A percentile compares a stretch with the other conserved stretches of the same genome.
These are phyloP conservation scores for Andrena trimmerana DNA, from an alignment of 2,888 invertebrate species.

Conservation along the genomic window DNA sequence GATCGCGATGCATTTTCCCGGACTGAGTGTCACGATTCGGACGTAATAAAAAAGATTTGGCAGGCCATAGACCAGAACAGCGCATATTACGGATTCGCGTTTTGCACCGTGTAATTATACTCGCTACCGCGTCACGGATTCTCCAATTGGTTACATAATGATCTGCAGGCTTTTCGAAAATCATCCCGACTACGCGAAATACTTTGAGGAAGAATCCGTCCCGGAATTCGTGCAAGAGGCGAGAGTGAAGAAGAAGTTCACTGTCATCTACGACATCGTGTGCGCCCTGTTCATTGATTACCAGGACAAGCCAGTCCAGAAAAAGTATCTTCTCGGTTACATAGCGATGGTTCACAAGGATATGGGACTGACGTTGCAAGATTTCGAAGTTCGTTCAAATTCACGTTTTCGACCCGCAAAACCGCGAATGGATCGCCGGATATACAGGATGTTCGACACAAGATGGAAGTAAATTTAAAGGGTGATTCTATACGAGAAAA, in stretches of 20 bases:
- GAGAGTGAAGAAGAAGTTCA: constrained; percentile 40
- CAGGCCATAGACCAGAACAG: constrained; percentile 9
- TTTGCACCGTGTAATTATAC: constrained; percentile 27
- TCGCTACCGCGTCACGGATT: not conserved
- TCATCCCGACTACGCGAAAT: constrained; percentile 41
- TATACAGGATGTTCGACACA: not conserved
- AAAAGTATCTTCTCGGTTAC: constrained; percentile 33
- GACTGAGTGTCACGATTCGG: not conserved
- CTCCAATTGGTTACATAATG: not conserved
- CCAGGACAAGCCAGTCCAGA: constrained; percentile 4
- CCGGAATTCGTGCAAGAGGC: constrained; percentile 38
- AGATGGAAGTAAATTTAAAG: not conserved
- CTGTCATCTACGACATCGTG: constrained; percentile 10
- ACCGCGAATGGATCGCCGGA: too few relatives aligned
- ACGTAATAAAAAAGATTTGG: constrained; percentile 25
- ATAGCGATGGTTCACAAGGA: constrained; percentile 44
- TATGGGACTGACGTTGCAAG: constrained; percentile 23
- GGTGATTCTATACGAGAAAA: not conserved
- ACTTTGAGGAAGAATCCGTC: constrained; percentile 21
- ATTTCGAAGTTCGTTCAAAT: constrained; percentile 14
- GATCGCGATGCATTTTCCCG: not conserved
- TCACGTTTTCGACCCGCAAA: too few relatives aligned
- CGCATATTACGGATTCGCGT: constrained; percentile 24
- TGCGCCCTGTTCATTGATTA: constrained; percentile 16
- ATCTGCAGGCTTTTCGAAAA: constrained; percentile 21